Evolutionary conservation across 2,113 vertebrate genomes (phyloP).

Genomic region (Hypanus sabinus): DNA sequence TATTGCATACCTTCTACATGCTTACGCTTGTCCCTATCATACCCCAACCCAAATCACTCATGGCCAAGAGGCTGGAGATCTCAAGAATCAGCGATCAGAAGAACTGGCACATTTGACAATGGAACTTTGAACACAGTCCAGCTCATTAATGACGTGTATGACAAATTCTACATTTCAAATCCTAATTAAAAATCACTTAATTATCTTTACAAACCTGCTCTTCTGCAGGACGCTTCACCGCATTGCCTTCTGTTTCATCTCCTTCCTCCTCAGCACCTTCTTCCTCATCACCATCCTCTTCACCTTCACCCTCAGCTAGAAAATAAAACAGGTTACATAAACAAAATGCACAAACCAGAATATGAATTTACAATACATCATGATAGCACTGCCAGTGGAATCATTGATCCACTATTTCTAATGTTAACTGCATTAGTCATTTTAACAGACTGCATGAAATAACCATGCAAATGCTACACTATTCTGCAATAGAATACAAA

Average conservation of each 20-base stretch:
- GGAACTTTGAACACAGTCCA: background rate
- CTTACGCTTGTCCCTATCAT: background rate
- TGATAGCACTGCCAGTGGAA: background rate
- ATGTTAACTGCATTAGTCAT: background rate
- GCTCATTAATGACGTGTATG: background rate
- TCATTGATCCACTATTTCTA: background rate
- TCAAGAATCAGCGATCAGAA: too few relatives aligned
- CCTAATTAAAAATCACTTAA: background rate
- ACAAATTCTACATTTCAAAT: background rate
- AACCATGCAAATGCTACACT: too few relatives aligned
- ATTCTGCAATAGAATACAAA: too few relatives aligned
- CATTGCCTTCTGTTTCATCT: slow-evolving; percentile 53
- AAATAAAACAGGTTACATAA: background rate
- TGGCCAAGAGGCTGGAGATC: background rate
- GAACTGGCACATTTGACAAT: too few relatives aligned
- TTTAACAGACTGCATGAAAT: too few relatives aligned
- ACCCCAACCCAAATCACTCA: background rate
- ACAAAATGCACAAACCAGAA: background rate
- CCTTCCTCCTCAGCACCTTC: slow-evolving; percentile 51
- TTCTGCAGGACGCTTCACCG: slow-evolving; percentile 67
- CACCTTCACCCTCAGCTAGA: slow-evolving; percentile 46
- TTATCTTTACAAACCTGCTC: slow-evolving; percentile 52
- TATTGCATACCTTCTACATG: background rate
- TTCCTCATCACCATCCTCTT: slow-evolving; percentile 46
- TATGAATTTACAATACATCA: background rate